Conservation (phyloP, 2,888 invertebrate species). For the Sceliomorpha sp. region DNA sequence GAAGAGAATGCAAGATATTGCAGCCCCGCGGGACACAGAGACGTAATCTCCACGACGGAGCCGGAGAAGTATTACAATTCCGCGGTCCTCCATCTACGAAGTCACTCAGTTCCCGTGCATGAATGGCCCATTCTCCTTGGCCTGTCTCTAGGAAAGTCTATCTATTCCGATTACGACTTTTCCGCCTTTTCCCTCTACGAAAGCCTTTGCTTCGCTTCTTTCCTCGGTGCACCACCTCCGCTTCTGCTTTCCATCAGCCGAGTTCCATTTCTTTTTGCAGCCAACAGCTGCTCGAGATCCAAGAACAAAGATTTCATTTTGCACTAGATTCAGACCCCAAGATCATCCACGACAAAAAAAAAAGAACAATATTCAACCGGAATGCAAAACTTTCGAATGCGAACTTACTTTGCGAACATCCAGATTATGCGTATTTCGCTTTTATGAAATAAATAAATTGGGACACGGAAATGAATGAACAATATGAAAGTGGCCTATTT, state of each 20-base stretch:
- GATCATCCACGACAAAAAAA: slow-evolving; percentile 39
- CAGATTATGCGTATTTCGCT: no score
- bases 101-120: slow-evolving; percentile 72
- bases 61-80: slow-evolving; percentile 78
- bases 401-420: no score
- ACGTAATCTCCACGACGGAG: slow-evolving; percentile 79
- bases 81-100: slow-evolving; percentile 71
- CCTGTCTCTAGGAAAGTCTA: slow-evolving; percentile 76
- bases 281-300: slow-evolving; percentile 57
- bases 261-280: slow-evolving; percentile 59
- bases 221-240: slow-evolving; percentile 51
- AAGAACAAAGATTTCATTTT: slow-evolving; percentile 72
- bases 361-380: no score
- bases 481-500: no score
- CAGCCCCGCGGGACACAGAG: slow-evolving; percentile 78
- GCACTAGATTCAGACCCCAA: slow-evolving; percentile 44
- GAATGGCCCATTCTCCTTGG: slow-evolving; percentile 79
- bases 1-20: slow-evolving; percentile 80
- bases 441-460: no score
- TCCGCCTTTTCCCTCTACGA: slow-evolving; percentile 46
- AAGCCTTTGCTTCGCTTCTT: slow-evolving; percentile 50
- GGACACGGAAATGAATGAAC: no score
- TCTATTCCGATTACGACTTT: slow-evolving; percentile 73
- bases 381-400: no score
- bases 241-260: slow-evolving; percentile 61